phyloP scores from a whole-genome alignment of 2,113 vertebrate species.

The Emydura subglobosa region DNA sequence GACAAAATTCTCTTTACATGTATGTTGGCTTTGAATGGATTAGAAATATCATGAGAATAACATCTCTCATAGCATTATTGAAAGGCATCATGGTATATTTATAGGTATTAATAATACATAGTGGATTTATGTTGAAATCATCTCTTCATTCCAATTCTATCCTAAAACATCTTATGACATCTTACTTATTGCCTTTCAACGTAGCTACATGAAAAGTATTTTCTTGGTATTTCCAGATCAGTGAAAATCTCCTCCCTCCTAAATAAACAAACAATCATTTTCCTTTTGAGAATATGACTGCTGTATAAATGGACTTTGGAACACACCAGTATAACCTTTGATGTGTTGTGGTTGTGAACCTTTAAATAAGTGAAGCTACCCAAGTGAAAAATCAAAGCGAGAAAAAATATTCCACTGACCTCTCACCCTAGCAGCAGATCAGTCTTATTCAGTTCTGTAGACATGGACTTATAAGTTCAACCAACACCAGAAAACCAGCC shows the following conservation, averaged over 20 bases:
- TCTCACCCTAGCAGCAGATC: not conserved
- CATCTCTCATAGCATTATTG: not conserved
- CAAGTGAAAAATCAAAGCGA: not conserved
- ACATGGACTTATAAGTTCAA: not conserved
- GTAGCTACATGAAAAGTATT: not conserved
- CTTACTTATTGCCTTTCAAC: not conserved
- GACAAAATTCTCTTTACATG: not conserved
- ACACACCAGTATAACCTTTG: not conserved
- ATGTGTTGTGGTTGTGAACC: not conserved
- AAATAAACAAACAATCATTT: not conserved
- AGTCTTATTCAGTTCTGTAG: not conserved
- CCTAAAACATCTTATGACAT: not conserved
- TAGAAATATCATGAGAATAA: not conserved
- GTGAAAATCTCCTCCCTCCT: not conserved
- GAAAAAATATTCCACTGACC: not conserved
- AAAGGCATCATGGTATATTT: not conserved
- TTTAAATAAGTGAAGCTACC: not conserved
- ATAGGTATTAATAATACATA: not conserved
- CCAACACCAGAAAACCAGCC: fast-evolving
- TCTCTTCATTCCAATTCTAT: not conserved
- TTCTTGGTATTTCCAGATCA: not conserved
- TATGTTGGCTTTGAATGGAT: not conserved
- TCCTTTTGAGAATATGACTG: not conserved
- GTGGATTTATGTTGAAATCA: not conserved
- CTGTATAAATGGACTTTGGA: not conserved